Conservation (phyloP, 2,888 invertebrate genomes). For the Mimas tiliae region DNA sequence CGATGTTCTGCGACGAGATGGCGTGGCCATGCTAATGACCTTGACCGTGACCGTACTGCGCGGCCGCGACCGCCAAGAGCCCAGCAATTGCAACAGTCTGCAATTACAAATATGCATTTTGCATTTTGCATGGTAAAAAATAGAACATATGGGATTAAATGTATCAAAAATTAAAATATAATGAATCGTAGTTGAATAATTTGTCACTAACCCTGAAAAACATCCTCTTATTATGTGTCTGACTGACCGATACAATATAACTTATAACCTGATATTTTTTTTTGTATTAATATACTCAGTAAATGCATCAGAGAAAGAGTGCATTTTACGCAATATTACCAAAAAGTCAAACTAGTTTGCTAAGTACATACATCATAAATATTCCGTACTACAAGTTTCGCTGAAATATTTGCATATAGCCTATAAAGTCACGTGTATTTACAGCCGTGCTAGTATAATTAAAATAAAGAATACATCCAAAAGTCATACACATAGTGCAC, state of each 20-base stretch:
- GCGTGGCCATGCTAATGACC: slow-evolving; percentile 58
- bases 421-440: too few relatives aligned
- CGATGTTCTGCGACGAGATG: slow-evolving; percentile 44
- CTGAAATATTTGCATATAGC: too few relatives aligned
- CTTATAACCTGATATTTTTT: not conserved
- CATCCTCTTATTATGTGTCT: not conserved
- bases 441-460: too few relatives aligned
- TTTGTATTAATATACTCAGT: not conserved
- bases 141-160: too few relatives aligned
- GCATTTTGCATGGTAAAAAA: not conserved
- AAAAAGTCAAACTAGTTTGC: too few relatives aligned
- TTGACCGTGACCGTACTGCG: slow-evolving; percentile 47
- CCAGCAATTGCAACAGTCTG: not conserved
- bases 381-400: too few relatives aligned
- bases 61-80: slow-evolving; percentile 6
- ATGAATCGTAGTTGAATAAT: not conserved
- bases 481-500: too few relatives aligned
- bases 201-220: not conserved
- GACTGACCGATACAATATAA: not conserved
- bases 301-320: too few relatives aligned
- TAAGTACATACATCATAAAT: too few relatives aligned
- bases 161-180: too few relatives aligned
- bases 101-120: not conserved
- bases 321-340: too few relatives aligned
- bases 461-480: too few relatives aligned